Base-by-base conservation (phyloP, 2,888 invertebrate genomes). In the Chesias legatella region DNA sequence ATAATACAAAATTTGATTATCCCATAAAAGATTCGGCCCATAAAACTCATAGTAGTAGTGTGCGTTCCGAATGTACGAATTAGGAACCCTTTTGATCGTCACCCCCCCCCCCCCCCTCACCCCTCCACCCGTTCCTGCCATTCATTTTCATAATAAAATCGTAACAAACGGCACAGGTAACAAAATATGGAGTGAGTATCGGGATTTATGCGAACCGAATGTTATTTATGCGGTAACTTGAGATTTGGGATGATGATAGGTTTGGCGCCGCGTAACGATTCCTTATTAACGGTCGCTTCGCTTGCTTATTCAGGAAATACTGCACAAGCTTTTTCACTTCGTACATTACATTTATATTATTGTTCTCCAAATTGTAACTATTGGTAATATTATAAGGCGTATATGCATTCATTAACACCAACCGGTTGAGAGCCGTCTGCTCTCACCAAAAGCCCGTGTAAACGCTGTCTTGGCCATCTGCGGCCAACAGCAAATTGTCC, bases 131-230 rank as follows among this genome's bases (percentile, higher is more conserved):
- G 62, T 57, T 60, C 63, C 76, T 79, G 80, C 84, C 86, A 84
- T 86, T 86, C 86, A 88, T 88, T 86, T 85, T 88, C 86, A 86
- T 88, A 86, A 86, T 86, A 86, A 86, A 86, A 86, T 86, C 82
- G 86, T 79, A 85, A 85, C 85, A 84, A 85, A 85, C 82, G 81
- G 78, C 67, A 62, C 82, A 88, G 86, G 86, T 86, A 88, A 81
- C 83, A 74, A 85, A 85, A 85, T 85, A 85, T 85, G 84, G 85
- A 86, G 82, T 78, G 73, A 77, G 82, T 80, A 74, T 71, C 70
- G 57, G 65, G 73, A 86, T 86, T 85, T 84, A 85, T 81, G 76
- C 58, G 72, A 75, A 75, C 78, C 73, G 76, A 69, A 77, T 70
- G 63, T 63, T 62, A 84, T 81, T 82, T 80, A 81, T 76, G 73